Base-by-base conservation (phyloP, 2,797 vertebrate genomes). In the Cryptoprocta ferox region DNA sequence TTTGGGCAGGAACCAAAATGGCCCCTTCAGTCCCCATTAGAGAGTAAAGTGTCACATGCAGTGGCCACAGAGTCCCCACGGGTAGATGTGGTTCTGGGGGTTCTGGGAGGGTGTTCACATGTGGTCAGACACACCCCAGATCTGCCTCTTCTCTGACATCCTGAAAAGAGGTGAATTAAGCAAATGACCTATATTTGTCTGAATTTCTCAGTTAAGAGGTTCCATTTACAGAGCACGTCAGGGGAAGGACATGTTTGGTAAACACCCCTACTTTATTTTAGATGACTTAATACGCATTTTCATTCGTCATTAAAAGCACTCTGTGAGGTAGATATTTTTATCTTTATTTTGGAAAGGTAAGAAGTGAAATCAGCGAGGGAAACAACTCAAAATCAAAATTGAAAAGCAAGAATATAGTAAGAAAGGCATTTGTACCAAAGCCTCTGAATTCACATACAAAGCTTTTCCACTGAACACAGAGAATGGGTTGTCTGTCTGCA, bases 341-440 rank as follows among this genome's bases (percentile, higher is more conserved):
- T 32, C 28, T n/a, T 32, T 68, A 18, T 24, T 83, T 89, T 28
- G 56, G 26, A 76, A 61, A 65, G 8, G 19, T n/a, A 30, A 16
- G 32, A 3, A 5, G 42, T 39, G 35, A 39, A 50, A 26, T 56
- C 42, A 63, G 9, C 9, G 16, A 50, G 71, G 35, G 50, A n/a
- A 32, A 1, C 6, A 61, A 42, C 39, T 71, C 28, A 5, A 5
- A 73, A 73, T 45, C n/a, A 63, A 35, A 50, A 19, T 35, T 14
- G 21, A 68, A 61, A 35, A 50, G 32, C 7, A 19, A 48, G 37
- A 39, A 63, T 10, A 21, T 28, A 13, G 18, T n/a, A 14, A 73
- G 3, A 1, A 11, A 2, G 0, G 32, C 32, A 1, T n/a, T 14
- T 0, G 4, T 1, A 28, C 19, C 5, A 6, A 63, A 53, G 9